These are phyloP conservation scores for Drosophila grimshawi DNA, from an alignment of 1,140 invertebrate species.

Conservation along the genomic window DNA sequence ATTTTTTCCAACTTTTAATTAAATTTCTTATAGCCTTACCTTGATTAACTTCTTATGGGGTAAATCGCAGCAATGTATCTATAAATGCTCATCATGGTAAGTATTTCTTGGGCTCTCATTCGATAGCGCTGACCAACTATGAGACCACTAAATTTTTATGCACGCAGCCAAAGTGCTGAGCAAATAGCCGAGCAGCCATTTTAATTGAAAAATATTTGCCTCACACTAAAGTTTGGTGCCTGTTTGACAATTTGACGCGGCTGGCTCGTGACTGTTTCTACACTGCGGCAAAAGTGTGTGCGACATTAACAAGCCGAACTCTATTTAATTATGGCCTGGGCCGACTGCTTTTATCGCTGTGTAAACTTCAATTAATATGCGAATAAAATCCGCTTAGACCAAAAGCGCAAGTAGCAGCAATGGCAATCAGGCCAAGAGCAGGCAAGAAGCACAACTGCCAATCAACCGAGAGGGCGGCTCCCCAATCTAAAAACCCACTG, in stretches of 20 bases:
- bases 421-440: slow-evolving; percentile 32
- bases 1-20: slow-evolving; percentile 43
- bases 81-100: slow-evolving; percentile 36
- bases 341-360: slow-evolving; percentile 58
- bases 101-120: background rate
- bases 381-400: slow-evolving; percentile 80
- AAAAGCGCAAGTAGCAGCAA: slow-evolving; percentile 46
- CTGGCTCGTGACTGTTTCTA: slow-evolving; percentile 33
- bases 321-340: slow-evolving; percentile 56
- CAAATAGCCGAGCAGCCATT: slow-evolving; percentile 72
- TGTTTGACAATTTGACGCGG: slow-evolving; percentile 72
- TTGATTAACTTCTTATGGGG: slow-evolving; percentile 12
- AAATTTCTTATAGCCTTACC: slow-evolving; percentile 17
- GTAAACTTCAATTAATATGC: slow-evolving; percentile 80
- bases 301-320: slow-evolving; percentile 3
- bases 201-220: slow-evolving; percentile 80
- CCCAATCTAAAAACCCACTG: background rate
- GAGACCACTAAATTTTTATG: slow-evolving; percentile 73
- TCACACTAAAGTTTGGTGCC: slow-evolving; percentile 49
- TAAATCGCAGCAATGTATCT: slow-evolving; percentile 21
- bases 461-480: slow-evolving; percentile 50
- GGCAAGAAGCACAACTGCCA: slow-evolving; percentile 54
- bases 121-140: slow-evolving; percentile 8
- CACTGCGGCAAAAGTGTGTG: slow-evolving; percentile 43
- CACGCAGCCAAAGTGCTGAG: slow-evolving; percentile 69